A percentile compares a stretch with the other conserved stretches of the same genome.
These are phyloP conservation scores for Microplitis deprimator DNA, from an alignment of 2,888 invertebrate species.

Conservation along the genomic window DNA sequence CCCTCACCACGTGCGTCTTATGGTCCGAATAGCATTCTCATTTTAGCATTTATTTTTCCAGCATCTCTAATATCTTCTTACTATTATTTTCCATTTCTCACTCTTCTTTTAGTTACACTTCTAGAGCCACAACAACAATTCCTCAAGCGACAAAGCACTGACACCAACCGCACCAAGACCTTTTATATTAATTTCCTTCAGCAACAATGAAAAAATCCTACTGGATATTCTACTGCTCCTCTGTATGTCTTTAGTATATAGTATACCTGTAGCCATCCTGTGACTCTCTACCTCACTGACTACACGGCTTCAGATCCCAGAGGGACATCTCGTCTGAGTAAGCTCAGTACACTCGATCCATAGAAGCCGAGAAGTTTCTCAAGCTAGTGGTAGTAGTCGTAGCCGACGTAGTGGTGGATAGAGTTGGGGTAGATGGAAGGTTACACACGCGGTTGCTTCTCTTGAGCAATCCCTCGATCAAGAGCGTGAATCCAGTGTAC, in stretches of 20 bases:
- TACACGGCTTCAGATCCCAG: slow-evolving; percentile 11
- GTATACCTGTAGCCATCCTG: neutral
- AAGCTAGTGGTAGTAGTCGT: slow-evolving; percentile 8
- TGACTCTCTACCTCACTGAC: slow-evolving; percentile 15
- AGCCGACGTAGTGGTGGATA: slow-evolving; percentile 31
- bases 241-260: neutral
- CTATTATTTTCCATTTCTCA: neutral
- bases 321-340: slow-evolving; percentile 8
- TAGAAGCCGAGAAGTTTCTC: slow-evolving; percentile 39
- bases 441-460: slow-evolving; percentile 69
- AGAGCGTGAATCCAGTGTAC: slow-evolving; percentile 36
- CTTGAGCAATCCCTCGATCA: slow-evolving; percentile 49
- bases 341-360: slow-evolving; percentile 22
- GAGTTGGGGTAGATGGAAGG: slow-evolving; percentile 55
- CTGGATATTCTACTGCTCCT: neutral
- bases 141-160: slow-evolving; percentile 6
- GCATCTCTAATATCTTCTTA: neutral
- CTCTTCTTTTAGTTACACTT: neutral
- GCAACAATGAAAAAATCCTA: slow-evolving; percentile 29
- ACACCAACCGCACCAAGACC: slow-evolving; percentile 6
- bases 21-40: slow-evolving; percentile 13
- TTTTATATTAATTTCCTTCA: slow-evolving; percentile 41
- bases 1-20: neutral
- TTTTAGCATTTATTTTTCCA: slow-evolving; percentile 20
- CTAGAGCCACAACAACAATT: slow-evolving; percentile 2